Evolutionary conservation across 2,888 invertebrate species (phyloP), one percentile per base, ranked within the genome.

Genomic region (Bellardia pandia): DNA sequence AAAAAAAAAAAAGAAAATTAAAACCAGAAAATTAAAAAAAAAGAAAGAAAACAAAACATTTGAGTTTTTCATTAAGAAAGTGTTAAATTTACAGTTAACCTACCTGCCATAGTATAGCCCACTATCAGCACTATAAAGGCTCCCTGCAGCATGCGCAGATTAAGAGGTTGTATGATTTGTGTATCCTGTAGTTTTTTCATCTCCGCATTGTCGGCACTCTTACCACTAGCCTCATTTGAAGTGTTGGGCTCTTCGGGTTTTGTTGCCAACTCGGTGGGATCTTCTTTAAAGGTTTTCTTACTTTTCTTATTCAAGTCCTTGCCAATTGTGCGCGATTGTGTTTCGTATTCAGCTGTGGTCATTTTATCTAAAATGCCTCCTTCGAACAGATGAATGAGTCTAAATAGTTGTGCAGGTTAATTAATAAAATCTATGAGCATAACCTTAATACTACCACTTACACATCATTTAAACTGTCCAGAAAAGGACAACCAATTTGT

Each of bases 311-410:
- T 88, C 33, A 88, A 71, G 8, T 92, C 91, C 69, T 91, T 94
- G 56, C 93, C 92, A 64, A 91, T 89, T 58, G 94, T 93, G 94
- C 94, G 96, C 94, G 96, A 96, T 88, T 96, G 94, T 87, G 95
- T 96, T 91, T 95, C 96, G 91, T 96, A 97, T 90, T 97, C 97
- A 76, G 96, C 96, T 89, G 95, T 96, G 0, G 97, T 96, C 94
- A 97, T 96, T 94, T 96, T 96, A 0, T 96, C 95, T 75, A 96
- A 93, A 69, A 97, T 96, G 2, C 97, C 97, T 1, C 96, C 96
- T 94, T 97, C 96, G 90, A 96, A 97, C 7, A 96, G 94, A 53
- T 95, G 95, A 95, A 96, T 96, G 2, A 96, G 93, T 42, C 96
- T 96, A 14, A 16, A 58, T 40, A 62, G 42, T 72, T 40, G 42